Evolutionary conservation across 2,797 vertebrate species (phyloP), one percentile per base, ranked within the genome.

Genomic region (Pseudotriccus pelzelni): DNA sequence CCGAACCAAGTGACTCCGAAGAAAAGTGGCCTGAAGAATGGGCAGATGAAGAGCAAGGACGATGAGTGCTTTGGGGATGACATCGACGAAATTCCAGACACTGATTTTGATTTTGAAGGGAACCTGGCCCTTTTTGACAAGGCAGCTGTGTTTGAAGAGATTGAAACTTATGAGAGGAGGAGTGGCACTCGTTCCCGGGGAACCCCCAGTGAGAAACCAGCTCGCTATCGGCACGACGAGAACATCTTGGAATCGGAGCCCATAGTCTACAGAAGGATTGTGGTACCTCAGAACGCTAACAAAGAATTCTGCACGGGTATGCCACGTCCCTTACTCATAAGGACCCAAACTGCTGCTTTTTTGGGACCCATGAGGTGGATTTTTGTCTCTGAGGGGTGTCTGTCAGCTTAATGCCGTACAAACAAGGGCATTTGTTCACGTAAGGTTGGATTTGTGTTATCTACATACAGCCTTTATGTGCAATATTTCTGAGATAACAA

Each of bases 111-210:
- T 93, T 99, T 99, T 37, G 99, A 99, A 87, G 99, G 99, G 60
- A 99, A 99, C 96, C 96, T 99, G 96, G 99, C 99, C 17, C 98
- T 99, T 27, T 99, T 99, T 68, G 99, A 99, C 98, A 99, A 99
- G 97, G 98, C 98, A 12, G 98, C 98, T 2, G 98, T 99, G 87
- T 99, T 99, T 80, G 99, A 99, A 47, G 99, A 99, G 97, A 99
- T 99, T 3, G 99, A 99, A 44, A 99, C 98, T 1, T 98, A 98
- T 0, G 99, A 99, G 95, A 98, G 99, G 16, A 98, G 98, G 85
- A 98, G 99, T 0, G 99, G 99, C 14, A 98, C 98, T 4, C 98
- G 99, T 39, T 99, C 99, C 41, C 97, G 99, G 5, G 99, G 99
- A 1, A 98, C 98, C 4, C 99, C 99, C 6, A 99, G 66, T 13